Evolutionary conservation across 2,797 vertebrate species (phyloP).

Genomic region (Loris lydekkerianus): DNA sequence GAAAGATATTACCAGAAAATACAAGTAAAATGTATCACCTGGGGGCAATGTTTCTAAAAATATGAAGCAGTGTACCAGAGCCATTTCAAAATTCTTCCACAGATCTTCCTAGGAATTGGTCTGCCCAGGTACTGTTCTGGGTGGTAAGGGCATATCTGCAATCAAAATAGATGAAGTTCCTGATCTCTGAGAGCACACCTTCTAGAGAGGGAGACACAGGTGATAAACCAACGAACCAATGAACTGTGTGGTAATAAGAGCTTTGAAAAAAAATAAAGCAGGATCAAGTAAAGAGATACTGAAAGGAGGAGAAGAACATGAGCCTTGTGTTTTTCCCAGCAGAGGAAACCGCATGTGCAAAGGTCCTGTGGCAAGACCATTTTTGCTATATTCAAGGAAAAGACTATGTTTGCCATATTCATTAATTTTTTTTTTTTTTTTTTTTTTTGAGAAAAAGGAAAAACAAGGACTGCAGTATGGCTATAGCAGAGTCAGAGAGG

Average conservation of each 20-base stretch:
- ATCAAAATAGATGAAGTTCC: background rate
- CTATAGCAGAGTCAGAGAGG: background rate
- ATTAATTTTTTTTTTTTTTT: too few species aligned
- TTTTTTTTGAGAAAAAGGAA: background rate
- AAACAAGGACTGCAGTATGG: background rate
- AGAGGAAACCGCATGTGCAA: background rate
- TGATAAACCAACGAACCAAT: background rate
- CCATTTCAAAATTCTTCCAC: background rate
- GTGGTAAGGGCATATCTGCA: background rate
- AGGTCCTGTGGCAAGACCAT: background rate
- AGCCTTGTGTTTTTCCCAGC: background rate
- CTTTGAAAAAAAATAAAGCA: background rate
- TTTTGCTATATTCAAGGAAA: background rate
- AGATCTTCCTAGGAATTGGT: background rate
- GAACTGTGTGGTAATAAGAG: background rate
- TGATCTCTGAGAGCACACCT: background rate
- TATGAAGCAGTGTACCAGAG: background rate
- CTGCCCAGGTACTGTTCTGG: background rate
- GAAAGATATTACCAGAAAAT: conserved; percentile 55
- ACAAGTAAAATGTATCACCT: conserved; percentile 3
- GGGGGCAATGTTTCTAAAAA: conserved; percentile 47
- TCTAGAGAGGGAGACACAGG: background rate
- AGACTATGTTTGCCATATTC: background rate
- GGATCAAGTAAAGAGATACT: background rate
- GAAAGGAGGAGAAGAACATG: background rate